Evolutionary conservation across 2,113 vertebrate genomes (phyloP).

Genomic region (Clarias magur): DNA sequence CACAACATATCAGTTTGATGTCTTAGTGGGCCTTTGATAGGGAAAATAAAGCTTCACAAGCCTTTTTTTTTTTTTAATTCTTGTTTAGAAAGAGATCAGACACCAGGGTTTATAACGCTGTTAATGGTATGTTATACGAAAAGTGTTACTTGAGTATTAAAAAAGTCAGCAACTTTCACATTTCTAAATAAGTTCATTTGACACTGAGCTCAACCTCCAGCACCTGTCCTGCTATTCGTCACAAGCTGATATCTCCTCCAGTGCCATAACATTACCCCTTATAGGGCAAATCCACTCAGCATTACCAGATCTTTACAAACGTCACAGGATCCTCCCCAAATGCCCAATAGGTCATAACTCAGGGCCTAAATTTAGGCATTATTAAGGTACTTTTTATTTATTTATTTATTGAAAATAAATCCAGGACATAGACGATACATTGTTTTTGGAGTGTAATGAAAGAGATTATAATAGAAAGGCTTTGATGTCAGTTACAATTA

Average conservation of each 20-base stretch:
- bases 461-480: background rate
- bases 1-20: constrained; percentile 43
- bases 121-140: constrained; percentile 43
- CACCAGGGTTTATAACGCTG: constrained; percentile 2
- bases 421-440: background rate
- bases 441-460: background rate
- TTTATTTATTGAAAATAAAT: constrained; percentile 46
- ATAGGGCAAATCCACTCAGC: constrained; percentile 75
- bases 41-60: constrained; percentile 12
- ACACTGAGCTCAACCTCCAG: constrained; percentile 74
- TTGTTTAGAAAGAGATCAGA: too few relatives aligned
- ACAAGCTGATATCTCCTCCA: constrained; percentile 81
- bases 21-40: constrained; percentile 29
- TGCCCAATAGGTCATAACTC: constrained; percentile 70
- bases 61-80: background rate
- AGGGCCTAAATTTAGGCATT: constrained; percentile 80
- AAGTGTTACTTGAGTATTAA: constrained; percentile 69
- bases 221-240: constrained; percentile 90
- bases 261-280: constrained; percentile 79
- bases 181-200: constrained; percentile 82
- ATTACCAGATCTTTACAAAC: constrained; percentile 74
- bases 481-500: background rate
- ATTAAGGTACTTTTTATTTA: constrained; percentile 63
- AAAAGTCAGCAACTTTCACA: constrained; percentile 80
- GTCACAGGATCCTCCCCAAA: constrained; percentile 74